Evolutionary conservation across 23 tunicate species (phyloP), one percentile per base, ranked within the genome.

Genomic region (Halocynthia roretzi): DNA sequence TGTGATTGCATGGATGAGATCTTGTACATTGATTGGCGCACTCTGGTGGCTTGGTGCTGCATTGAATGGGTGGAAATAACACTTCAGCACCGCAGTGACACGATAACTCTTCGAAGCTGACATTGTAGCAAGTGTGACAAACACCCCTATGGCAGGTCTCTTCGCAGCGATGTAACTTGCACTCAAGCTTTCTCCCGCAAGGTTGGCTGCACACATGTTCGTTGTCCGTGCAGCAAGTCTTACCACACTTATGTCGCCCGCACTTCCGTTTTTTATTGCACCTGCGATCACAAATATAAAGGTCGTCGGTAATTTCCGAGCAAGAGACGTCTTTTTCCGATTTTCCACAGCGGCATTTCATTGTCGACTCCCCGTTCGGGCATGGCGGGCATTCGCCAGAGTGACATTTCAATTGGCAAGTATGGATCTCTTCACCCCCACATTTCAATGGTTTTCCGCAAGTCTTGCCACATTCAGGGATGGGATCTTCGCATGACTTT

Each of bases 21-120:
- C 94, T 80, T 8, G 77, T 70, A 56, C 98, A 94, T 66, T 57
- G 72, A 54, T 71, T 80, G 61, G 53, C 8, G 76, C 98, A 94
- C 64, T 87, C 90, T 7, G 98, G 98, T n/a, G 98, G 90, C 53
- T 76, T 87, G 11, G 86, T 87, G 53, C 94, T 90, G 63, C 98
- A 94, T 55, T 83, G 93, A 58, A 94, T 81, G n/a, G 98, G 98
- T 6, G 98, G 95, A 61, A 73, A 94, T 10, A 80, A 75, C 44
- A 94, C 94, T 75, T 87, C 70, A n/a, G 87, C 89, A 6, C 91
- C 94, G 76, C 98, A 94, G 50, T 80, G 78, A 65, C 98, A 94
- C 8, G 70, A 76, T 81, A 94, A 72, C 68, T 94, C 98, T 22
- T 94, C 98, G 68, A 94, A 94, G 68, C 94, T 87, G 71, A 87